A percentile compares a stretch with the other conserved stretches of the same genome.
Evolutionary conservation across 2,888 invertebrate genomes (phyloP).

Genomic region (Euclidia mi): DNA sequence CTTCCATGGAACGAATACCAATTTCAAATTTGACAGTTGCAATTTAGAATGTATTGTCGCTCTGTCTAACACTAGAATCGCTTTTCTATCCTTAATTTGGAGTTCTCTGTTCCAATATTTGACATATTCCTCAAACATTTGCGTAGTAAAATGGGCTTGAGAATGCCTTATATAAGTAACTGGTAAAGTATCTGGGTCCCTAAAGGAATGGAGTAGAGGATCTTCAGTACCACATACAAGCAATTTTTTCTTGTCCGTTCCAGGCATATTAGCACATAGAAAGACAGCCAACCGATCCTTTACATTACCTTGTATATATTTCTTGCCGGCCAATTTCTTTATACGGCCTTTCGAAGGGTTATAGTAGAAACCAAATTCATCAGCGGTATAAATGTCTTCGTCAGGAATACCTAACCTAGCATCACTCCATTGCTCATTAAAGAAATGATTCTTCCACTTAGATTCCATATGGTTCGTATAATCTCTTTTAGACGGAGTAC

Average conservation of each 20-base stretch:
- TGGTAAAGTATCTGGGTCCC: constrained; percentile 62
- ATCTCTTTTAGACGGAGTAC: constrained; percentile 51
- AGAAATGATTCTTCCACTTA: constrained; percentile 68
- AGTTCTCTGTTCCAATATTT: constrained; percentile 67
- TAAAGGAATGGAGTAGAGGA: constrained; percentile 60
- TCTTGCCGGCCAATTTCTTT: constrained; percentile 64
- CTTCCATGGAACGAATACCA: constrained; percentile 71
- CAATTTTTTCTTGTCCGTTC: constrained; percentile 64
- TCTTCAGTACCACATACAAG: constrained; percentile 69
- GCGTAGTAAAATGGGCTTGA: constrained; percentile 67
- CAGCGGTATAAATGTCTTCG: constrained; percentile 68
- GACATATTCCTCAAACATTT: constrained; percentile 69
- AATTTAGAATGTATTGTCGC: constrained; percentile 70
- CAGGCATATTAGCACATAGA: constrained; percentile 65
- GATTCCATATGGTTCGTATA: constrained; percentile 58
- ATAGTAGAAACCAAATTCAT: constrained; percentile 68
- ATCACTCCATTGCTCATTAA: constrained; percentile 70
- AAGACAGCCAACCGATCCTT: constrained; percentile 67
- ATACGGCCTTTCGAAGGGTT: constrained; percentile 69
- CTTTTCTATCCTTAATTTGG: constrained; percentile 54
- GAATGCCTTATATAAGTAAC: constrained; percentile 66
- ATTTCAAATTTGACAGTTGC: constrained; percentile 63
- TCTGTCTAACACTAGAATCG: constrained; percentile 62
- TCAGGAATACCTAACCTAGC: constrained; percentile 59
- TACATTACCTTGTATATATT: constrained; percentile 66